Percentiles rank a stretch among this genome's conserved stretches.
Evolutionary conservation across 53 echinoderm and acorn worm genomes (phyloP).

Genomic region (Patiria pectinifera): DNA sequence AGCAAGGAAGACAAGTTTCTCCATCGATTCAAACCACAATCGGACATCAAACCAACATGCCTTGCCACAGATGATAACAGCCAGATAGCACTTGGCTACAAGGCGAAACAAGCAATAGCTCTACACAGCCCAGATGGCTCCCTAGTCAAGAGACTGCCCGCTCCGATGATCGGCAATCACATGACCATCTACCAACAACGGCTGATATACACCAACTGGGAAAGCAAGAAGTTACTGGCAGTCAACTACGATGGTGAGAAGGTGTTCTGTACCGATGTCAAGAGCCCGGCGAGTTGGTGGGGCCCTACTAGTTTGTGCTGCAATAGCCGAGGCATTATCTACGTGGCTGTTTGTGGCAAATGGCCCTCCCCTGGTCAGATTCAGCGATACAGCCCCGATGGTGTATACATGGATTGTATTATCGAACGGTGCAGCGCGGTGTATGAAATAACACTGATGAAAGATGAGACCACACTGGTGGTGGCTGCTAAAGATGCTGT

Average conservation of each 20-base stretch:
- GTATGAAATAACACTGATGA: neutral
- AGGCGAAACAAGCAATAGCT: neutral
- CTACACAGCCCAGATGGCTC: conserved; percentile 1
- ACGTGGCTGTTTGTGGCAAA: neutral
- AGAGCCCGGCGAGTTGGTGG: neutral
- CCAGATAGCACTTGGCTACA: neutral
- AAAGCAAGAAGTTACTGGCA: neutral
- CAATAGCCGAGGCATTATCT: conserved; percentile 3
- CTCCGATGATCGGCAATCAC: neutral
- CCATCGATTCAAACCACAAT: neutral
- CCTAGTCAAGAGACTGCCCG: conserved; percentile 5
- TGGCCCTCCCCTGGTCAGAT: neutral
- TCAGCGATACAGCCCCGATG: neutral
- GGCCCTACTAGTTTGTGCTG: conserved; percentile 15
- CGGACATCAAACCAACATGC: neutral
- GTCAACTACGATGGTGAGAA: neutral
- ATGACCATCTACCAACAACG: neutral
- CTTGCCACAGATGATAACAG: neutral
- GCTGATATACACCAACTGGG: conserved; percentile 9
- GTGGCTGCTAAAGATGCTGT: neutral
- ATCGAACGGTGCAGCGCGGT: neutral
- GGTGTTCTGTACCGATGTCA: neutral
- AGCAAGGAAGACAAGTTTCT: neutral
- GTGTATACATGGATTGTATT: neutral
- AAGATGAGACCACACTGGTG: neutral